Evolutionary conservation across 2,113 vertebrate species (phyloP).

Genomic region (Eretmochelys imbricata): DNA sequence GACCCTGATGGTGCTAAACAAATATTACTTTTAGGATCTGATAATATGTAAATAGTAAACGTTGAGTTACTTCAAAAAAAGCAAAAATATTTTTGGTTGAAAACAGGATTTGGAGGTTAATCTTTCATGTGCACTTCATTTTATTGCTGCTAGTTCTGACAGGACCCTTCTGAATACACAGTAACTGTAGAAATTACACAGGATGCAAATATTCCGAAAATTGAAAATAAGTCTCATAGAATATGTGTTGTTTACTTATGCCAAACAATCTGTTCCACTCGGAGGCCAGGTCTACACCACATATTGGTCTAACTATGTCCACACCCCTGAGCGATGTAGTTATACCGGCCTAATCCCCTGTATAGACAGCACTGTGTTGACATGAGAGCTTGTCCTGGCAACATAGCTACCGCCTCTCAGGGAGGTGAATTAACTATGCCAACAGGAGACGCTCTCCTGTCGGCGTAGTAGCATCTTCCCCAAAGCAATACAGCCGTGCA

Average conservation of each 20-base stretch:
- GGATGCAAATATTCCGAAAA: rapidly evolving
- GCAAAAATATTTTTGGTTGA: neutral
- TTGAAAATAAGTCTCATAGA: rapidly evolving
- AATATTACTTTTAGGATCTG: rapidly evolving
- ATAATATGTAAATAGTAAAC: neutral
- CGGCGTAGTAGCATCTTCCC: neutral
- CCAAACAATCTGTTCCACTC: neutral
- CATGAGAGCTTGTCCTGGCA: neutral
- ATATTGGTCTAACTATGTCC: neutral
- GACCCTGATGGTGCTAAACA: neutral
- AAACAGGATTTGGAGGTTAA: neutral
- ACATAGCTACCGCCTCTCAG: neutral
- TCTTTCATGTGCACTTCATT: neutral
- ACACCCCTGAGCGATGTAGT: neutral
- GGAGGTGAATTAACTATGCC: neutral
- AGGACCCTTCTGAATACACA: neutral
- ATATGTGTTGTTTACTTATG: neutral
- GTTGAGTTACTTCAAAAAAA: neutral
- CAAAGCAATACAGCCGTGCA: neutral
- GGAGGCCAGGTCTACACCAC: neutral
- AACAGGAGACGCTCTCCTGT: neutral
- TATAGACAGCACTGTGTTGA: neutral
- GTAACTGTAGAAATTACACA: rapidly evolving
- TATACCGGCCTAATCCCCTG: neutral
- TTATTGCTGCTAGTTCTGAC: rapidly evolving